Conservation (phyloP, 2,113 vertebrate species). For the Laticauda colubrina region DNA sequence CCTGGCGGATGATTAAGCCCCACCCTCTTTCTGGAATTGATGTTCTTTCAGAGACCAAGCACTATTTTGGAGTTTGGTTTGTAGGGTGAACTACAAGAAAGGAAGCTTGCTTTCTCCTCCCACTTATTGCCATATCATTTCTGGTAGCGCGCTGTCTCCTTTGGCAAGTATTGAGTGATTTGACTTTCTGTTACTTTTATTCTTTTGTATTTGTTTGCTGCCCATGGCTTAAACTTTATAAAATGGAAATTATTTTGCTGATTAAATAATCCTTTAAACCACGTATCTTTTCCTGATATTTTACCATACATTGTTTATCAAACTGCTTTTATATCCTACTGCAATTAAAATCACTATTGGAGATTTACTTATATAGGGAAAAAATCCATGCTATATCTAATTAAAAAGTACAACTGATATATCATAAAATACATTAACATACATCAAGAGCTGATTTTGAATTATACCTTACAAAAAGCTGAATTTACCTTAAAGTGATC, state of each 20-base stretch:
- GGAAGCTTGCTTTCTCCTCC: not conserved
- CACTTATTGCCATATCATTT: too few species aligned
- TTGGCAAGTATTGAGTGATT: not conserved
- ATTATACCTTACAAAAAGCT: not conserved
- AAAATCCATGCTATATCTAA: not conserved
- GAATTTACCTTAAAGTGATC: not conserved
- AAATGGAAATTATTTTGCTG: not conserved
- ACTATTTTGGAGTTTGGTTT: slow-evolving; percentile 6
- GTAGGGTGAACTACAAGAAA: not conserved
- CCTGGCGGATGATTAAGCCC: not conserved
- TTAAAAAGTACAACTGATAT: not conserved
- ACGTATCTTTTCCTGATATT: not conserved
- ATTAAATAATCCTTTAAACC: not conserved
- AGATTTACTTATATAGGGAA: not conserved
- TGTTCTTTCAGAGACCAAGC: not conserved
- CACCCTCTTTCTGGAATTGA: not conserved
- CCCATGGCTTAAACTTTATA: not conserved
- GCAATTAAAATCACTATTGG: not conserved
- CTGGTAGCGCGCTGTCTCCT: not conserved
- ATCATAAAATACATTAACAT: not conserved
- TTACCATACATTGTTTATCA: not conserved
- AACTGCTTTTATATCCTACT: not conserved
- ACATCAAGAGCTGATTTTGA: not conserved
- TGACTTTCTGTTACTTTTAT: not conserved
- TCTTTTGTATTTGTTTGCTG: not conserved